Percentiles rank a stretch among this genome's conserved stretches.
These are phyloP conservation scores for Mastomys natalensis DNA, from an alignment of 2,113 vertebrate genomes.

Conservation along the genomic window DNA sequence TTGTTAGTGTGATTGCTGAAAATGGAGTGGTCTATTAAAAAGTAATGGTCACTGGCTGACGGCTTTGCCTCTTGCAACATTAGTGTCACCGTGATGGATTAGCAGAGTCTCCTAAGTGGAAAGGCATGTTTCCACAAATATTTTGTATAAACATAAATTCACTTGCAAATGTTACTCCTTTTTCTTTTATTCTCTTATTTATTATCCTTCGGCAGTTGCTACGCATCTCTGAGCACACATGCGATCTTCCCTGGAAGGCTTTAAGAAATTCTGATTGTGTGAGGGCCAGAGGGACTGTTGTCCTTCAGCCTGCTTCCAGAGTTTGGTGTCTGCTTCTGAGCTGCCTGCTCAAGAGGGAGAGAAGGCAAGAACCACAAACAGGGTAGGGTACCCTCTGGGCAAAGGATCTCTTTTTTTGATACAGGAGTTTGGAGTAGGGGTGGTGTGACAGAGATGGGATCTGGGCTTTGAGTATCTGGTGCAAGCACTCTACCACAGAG, in stretches of 20 bases:
- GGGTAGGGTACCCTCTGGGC: not conserved
- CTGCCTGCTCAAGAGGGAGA: not conserved
- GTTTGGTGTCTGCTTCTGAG: constrained; percentile 16
- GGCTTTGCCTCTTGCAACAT: constrained; percentile 76
- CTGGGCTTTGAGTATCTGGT: not conserved
- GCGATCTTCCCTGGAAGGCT: constrained; percentile 3
- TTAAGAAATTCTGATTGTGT: not conserved
- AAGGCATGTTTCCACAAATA: constrained; percentile 81
- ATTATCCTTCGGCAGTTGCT: constrained; percentile 59
- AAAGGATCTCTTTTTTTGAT: not conserved
- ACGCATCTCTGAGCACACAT: constrained; percentile 66
- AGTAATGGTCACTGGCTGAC: constrained; percentile 80
- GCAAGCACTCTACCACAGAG: not conserved
- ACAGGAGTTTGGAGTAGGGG: too few species aligned
- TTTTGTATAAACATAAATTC: constrained; percentile 81
- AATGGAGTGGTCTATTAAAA: constrained; percentile 84
- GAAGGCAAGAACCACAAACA: not conserved
- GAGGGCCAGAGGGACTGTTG: constrained; percentile 52
- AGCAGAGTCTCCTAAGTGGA: constrained; percentile 76
- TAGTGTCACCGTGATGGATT: constrained; percentile 83
- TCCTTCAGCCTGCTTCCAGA: not conserved
- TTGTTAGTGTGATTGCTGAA: constrained; percentile 79
- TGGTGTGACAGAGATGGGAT: not conserved
- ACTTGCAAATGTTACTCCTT: constrained; percentile 73
- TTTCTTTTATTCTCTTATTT: constrained; percentile 55